Conservation (phyloP, 64 coral and sea anemone genomes). For the Acropora tenuis region DNA sequence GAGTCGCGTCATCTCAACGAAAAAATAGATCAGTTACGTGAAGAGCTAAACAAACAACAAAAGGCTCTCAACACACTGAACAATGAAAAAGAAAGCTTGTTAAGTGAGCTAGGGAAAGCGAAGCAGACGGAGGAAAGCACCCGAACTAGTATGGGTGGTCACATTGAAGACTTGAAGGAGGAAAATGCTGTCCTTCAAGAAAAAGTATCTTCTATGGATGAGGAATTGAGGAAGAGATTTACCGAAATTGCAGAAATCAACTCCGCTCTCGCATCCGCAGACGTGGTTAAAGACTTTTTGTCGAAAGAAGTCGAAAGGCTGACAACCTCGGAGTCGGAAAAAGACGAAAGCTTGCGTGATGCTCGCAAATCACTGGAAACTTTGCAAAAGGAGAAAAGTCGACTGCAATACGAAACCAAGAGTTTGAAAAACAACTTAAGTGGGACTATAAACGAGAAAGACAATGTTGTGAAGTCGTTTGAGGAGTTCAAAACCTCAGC, state of each 20-base stretch:
- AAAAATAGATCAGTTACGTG: conserved; percentile 32
- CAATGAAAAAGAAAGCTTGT: conserved; percentile 47
- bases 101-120: conserved; percentile 38
- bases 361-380: conserved; percentile 3
- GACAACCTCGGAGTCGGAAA: background rate
- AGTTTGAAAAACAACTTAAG: conserved; percentile 1
- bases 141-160: background rate
- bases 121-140: conserved; percentile 33
- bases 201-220: conserved; percentile 14
- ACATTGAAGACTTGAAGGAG: conserved; percentile 1
- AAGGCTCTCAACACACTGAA: background rate
- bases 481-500: conserved; percentile 29
- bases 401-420: background rate
- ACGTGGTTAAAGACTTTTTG: conserved; percentile 44
- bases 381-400: conserved; percentile 18
- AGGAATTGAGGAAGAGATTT: conserved; percentile 19
- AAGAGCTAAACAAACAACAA: conserved; percentile 27
- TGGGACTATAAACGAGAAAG: conserved; percentile 13
- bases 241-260: conserved; percentile 22
- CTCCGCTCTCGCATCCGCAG: conserved; percentile 4
- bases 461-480: conserved; percentile 1
- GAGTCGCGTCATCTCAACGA: conserved; percentile 7
- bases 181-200: conserved; percentile 16
- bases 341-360: conserved; percentile 34
- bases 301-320: conserved; percentile 15